These are phyloP conservation scores for Tinamus major DNA, from an alignment of 2,797 vertebrate genomes.

Conservation along the genomic window DNA sequence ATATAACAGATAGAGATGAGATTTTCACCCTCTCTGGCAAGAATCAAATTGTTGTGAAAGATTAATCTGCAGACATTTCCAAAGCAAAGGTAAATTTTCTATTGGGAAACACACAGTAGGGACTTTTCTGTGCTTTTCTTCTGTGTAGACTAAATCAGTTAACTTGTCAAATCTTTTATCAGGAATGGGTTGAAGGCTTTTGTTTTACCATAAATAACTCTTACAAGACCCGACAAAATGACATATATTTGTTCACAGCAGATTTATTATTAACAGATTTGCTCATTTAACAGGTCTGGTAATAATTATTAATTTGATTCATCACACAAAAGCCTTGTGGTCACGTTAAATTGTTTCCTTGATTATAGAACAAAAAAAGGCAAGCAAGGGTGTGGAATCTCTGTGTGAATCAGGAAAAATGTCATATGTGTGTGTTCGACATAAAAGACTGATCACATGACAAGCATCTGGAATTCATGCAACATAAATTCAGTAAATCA, in stretches of 20 bases:
- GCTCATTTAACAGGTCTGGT: constrained; percentile 36
- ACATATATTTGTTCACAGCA: neutral
- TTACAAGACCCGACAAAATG: neutral
- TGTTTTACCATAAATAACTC: neutral
- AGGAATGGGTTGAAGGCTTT: neutral
- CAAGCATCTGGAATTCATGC: constrained; percentile 22
- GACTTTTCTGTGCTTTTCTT: neutral
- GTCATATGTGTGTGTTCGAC: neutral
- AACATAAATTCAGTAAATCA: constrained; percentile 11
- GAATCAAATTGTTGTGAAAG: neutral
- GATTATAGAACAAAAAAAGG: constrained; percentile 39
- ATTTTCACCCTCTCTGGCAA: neutral
- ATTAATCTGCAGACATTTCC: neutral
- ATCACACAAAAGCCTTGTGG: neutral
- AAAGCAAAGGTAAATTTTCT: constrained; percentile 11
- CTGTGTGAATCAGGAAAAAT: neutral
- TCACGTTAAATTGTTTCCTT: neutral
- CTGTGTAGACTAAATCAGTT: neutral
- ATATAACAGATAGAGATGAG: neutral
- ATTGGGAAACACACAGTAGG: neutral
- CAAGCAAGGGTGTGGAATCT: neutral
- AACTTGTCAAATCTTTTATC: neutral
- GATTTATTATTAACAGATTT: constrained; percentile 21
- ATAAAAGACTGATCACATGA: neutral
- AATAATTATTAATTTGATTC: constrained; percentile 38